Conservation (phyloP, 2,113 vertebrate genomes). For the Hystrix cristata region DNA sequence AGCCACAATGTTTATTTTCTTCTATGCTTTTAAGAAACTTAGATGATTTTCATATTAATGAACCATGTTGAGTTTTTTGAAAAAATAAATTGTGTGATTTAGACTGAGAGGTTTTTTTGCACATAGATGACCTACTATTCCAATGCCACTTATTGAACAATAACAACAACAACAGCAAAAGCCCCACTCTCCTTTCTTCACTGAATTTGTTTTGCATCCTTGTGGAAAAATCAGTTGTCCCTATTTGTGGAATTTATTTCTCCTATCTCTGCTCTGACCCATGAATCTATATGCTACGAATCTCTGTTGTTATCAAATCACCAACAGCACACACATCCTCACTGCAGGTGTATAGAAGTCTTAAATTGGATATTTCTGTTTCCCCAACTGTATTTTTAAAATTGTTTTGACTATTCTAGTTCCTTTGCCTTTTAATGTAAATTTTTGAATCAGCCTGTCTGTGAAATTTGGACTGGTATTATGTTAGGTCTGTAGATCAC, state of each 20-base stretch:
- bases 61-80: neutral
- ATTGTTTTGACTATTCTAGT: neutral
- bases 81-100: neutral
- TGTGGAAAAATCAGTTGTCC: neutral
- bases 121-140: neutral
- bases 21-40: neutral
- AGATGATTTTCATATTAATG: neutral
- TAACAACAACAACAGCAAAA: neutral
- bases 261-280: neutral
- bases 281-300: neutral
- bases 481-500: neutral
- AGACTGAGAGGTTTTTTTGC: neutral
- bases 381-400: neutral
- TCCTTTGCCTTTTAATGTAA: neutral
- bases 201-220: neutral
- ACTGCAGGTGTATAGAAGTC: neutral
- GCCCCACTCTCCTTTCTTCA: neutral
- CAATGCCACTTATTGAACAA: neutral
- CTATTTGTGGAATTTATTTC: neutral
- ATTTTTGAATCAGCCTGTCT: neutral
- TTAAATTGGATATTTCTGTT: neutral
- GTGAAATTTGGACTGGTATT: neutral
- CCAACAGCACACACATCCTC: neutral
- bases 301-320: neutral
- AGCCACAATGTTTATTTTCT: neutral